phyloP scores from a whole-genome alignment of 2,888 invertebrate species.

The Cabera pusaria region DNA sequence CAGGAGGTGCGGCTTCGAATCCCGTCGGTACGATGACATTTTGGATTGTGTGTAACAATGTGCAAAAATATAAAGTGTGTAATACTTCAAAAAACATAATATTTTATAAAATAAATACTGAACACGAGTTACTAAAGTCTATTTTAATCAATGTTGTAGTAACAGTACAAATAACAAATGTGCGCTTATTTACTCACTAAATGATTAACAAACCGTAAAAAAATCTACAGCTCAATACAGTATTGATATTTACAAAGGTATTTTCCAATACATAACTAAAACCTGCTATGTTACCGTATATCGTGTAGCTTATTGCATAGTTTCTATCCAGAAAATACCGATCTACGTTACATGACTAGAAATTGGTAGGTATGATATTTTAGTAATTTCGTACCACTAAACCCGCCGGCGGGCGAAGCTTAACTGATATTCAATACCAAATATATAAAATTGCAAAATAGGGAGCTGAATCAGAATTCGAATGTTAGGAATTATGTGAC shows the following conservation, averaged over 20 bases:
- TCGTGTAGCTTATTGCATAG: slow-evolving; percentile 8
- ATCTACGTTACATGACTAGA: slow-evolving; percentile 33
- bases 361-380: slow-evolving; percentile 36
- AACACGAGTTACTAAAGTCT: too few relatives aligned
- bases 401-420: slow-evolving; percentile 32
- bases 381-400: slow-evolving; percentile 37
- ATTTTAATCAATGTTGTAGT: too few relatives aligned
- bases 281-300: slow-evolving; percentile 13
- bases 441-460: slow-evolving; percentile 54
- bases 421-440: slow-evolving; percentile 36
- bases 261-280: slow-evolving; percentile 18
- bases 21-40: too few relatives aligned
- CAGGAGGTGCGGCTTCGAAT: too few relatives aligned
- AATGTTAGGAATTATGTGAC: slow-evolving; percentile 18
- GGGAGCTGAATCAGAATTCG: slow-evolving; percentile 38
- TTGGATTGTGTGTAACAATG: too few relatives aligned
- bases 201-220: slow-evolving; percentile 23
- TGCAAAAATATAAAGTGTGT: too few relatives aligned
- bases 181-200: slow-evolving; percentile 19
- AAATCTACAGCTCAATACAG: slow-evolving; percentile 16
- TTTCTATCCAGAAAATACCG: slow-evolving; percentile 20
- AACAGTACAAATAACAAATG: slow-evolving; percentile 11
- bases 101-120: too few relatives aligned
- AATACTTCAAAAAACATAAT: too few relatives aligned
- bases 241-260: slow-evolving; percentile 24